These are phyloP conservation scores for Anguilla japonica DNA, from an alignment of 2,113 vertebrate species.

Conservation along the genomic window DNA sequence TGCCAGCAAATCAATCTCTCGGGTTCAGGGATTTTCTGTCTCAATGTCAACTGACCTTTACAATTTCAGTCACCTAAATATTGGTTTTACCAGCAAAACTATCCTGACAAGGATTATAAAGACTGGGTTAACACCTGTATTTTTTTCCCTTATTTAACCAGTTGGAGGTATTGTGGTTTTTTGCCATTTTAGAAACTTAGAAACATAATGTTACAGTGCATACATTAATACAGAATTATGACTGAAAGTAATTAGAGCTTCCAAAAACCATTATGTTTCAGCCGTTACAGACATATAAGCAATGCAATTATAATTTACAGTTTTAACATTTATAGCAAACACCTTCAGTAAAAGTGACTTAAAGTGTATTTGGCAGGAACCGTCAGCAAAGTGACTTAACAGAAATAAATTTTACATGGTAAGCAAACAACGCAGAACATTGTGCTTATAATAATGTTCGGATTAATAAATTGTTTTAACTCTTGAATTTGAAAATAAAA, in stretches of 20 bases:
- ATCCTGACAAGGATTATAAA: neutral
- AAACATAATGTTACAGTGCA: neutral
- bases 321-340: too few relatives aligned
- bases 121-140: neutral
- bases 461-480: too few relatives aligned
- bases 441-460: too few relatives aligned
- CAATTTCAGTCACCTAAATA: conserved; percentile 22
- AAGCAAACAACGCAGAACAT: too few relatives aligned
- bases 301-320: too few relatives aligned
- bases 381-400: too few relatives aligned
- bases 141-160: too few relatives aligned
- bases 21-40: conserved; percentile 20
- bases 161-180: neutral
- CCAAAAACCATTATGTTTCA: neutral
- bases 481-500: too few relatives aligned
- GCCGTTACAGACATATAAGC: too few relatives aligned
- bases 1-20: neutral
- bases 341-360: too few relatives aligned
- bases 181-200: neutral
- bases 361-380: too few relatives aligned
- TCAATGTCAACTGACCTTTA: conserved; percentile 26
- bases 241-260: neutral
- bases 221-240: neutral
- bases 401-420: too few relatives aligned
- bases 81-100: conserved; percentile 12